A percentile compares a stretch with the other conserved stretches of the same genome.
Evolutionary conservation across 2,888 invertebrate species (phyloP).

Genomic region (Cylloceria caligata): DNA sequence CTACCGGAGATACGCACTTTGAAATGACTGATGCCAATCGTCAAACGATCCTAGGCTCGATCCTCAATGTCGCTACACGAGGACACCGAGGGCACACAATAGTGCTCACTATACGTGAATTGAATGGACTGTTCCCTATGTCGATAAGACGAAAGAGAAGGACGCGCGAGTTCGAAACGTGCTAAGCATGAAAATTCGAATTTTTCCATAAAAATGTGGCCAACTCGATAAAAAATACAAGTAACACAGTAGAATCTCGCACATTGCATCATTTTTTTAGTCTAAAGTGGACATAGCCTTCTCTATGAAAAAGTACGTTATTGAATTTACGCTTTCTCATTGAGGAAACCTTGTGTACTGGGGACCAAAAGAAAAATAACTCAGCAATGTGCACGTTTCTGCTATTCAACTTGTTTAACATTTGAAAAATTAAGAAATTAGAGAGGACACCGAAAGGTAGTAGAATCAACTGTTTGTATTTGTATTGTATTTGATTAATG

Average conservation of each 20-base stretch:
- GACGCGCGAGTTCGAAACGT: constrained; percentile 31
- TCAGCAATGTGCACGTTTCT: no score
- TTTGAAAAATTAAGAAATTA: no score
- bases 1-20: constrained; percentile 42
- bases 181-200: background rate
- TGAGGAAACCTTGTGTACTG: no score
- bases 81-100: constrained; percentile 11
- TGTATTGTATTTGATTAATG: no score
- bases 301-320: background rate
- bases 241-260: background rate
- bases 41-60: constrained; percentile 5
- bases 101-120: constrained; percentile 32
- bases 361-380: no score
- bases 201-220: constrained; percentile 15
- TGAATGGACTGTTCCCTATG: constrained; percentile 13
- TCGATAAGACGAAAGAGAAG: constrained; percentile 17
- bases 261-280: background rate
- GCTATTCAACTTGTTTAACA: no score
- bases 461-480: no score
- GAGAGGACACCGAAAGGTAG: no score
- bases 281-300: background rate
- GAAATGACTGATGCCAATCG: constrained; percentile 53
- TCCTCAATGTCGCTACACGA: constrained; percentile 20
- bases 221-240: constrained; percentile 10
- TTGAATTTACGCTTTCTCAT: no score